A percentile compares a stretch with the other conserved stretches of the same genome.
Evolutionary conservation across 2,888 invertebrate genomes (phyloP).

Genomic region (Eilema caniola): DNA sequence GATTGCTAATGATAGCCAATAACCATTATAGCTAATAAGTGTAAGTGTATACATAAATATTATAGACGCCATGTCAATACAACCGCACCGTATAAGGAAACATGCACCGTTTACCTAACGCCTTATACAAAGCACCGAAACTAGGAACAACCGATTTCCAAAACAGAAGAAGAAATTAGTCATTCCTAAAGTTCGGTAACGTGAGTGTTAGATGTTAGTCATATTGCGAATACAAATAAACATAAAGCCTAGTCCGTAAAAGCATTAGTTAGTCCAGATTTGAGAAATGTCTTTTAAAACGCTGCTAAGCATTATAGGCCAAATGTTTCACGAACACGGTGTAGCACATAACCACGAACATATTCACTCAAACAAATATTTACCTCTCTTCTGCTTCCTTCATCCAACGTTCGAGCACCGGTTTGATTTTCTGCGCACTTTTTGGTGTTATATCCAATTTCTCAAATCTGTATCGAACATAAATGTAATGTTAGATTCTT

Average conservation of each 20-base stretch:
- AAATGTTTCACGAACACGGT: conserved; percentile 83
- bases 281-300: conserved; percentile 83
- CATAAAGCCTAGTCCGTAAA: conserved; percentile 74
- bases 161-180: conserved; percentile 39
- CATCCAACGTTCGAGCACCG: conserved; percentile 99
- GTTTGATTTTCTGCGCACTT: conserved; percentile 99
- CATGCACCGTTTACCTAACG: conserved; percentile 42
- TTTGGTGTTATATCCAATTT: conserved; percentile 99
- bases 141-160: conserved; percentile 51
- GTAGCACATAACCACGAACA: conserved; percentile 78
- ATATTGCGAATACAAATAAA: conserved; percentile 61
- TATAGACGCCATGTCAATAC: conserved; percentile 36
- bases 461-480: conserved; percentile 95
- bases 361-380: conserved; percentile 83
- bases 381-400: conserved; percentile 99
- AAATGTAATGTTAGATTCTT: conserved; percentile 83
- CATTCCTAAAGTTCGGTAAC: conserved; percentile 52
- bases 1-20: conserved; percentile 31
- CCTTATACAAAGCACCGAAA: conserved; percentile 37
- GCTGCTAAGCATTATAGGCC: conserved; percentile 84
- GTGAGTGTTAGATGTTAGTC: conserved; percentile 51
- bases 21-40: conserved; percentile 18
- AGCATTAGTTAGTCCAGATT: conserved; percentile 86
- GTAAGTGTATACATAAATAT: conserved; percentile 23
- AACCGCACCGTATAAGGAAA: conserved; percentile 37